phyloP scores from a whole-genome alignment of 2,797 vertebrate species.

The Hyperoplus lanceolatus region DNA sequence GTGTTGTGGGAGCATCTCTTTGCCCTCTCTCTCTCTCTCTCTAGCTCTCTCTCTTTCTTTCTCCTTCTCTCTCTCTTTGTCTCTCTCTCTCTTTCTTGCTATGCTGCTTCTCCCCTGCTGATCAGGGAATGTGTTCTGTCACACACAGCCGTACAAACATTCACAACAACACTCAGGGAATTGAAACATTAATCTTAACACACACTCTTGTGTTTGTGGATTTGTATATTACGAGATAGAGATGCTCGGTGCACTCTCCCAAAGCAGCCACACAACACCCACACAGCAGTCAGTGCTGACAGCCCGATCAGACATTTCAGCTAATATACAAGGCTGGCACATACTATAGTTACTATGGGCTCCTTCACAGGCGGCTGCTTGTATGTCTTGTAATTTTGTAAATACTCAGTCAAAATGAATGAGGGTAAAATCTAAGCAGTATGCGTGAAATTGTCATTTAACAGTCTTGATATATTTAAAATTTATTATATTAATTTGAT shows the following conservation, averaged over 20 bases:
- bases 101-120: conserved; percentile 7
- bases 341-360: neutral
- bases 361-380: neutral
- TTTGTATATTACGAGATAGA: conserved; percentile 30
- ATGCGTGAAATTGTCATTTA: neutral
- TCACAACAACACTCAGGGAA: conserved; percentile 7
- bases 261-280: neutral
- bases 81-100: neutral
- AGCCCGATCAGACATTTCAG: neutral
- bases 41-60: neutral
- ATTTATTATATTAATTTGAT: neutral
- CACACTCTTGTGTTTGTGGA: neutral
- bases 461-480: neutral
- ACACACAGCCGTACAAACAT: conserved; percentile 9
- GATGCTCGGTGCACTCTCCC: conserved; percentile 1
- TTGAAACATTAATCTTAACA: conserved; percentile 52
- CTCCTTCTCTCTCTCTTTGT: conserved; percentile 20
- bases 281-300: neutral
- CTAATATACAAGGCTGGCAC: neutral
- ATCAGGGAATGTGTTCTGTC: conserved; percentile 27
- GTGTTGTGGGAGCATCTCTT: conserved; percentile 60
- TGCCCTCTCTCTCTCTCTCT: neutral
- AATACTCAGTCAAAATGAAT: neutral
- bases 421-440: neutral
- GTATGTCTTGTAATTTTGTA: neutral